Conservation (phyloP, 92 coral and sea anemone species). For the Porites lobata region DNA sequence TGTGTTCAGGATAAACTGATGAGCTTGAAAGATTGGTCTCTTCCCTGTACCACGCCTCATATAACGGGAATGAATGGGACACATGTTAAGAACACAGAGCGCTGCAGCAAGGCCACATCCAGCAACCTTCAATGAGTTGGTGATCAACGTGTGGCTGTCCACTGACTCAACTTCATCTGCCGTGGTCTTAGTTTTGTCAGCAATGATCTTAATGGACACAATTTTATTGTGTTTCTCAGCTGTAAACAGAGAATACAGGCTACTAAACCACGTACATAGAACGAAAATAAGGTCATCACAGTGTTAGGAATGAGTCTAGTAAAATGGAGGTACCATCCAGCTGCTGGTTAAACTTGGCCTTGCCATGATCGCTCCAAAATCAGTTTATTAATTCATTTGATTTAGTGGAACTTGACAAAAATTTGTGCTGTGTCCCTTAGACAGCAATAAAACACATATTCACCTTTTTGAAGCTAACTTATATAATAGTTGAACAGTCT, state of each 20-base stretch:
- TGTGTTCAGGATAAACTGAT: neutral
- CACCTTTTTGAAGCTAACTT: too few species aligned
- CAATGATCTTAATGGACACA: conserved; percentile 13
- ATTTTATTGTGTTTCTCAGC: neutral
- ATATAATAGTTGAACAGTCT: too few species aligned
- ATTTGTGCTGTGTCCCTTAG: too few species aligned
- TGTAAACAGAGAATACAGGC: neutral
- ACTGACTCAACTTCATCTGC: neutral
- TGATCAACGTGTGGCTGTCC: conserved; percentile 4
- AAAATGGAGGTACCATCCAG: too few species aligned
- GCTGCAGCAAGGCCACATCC: conserved; percentile 45
- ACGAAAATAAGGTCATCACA: too few species aligned
- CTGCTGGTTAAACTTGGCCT: too few species aligned
- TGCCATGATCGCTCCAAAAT: too few species aligned
- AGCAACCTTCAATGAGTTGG: conserved; percentile 12
- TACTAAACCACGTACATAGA: too few species aligned
- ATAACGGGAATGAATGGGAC: conserved; percentile 76
- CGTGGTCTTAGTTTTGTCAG: neutral
- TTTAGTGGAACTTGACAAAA: too few species aligned
- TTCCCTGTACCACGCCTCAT: conserved; percentile 57
- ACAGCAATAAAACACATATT: too few species aligned
- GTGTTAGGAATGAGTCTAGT: too few species aligned
- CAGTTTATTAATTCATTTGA: too few species aligned
- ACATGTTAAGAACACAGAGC: conserved; percentile 43
- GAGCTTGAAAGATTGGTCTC: neutral